Evolutionary conservation across 1,140 invertebrate genomes (phyloP).

Genomic region (Cardiocondyla obscurior): DNA sequence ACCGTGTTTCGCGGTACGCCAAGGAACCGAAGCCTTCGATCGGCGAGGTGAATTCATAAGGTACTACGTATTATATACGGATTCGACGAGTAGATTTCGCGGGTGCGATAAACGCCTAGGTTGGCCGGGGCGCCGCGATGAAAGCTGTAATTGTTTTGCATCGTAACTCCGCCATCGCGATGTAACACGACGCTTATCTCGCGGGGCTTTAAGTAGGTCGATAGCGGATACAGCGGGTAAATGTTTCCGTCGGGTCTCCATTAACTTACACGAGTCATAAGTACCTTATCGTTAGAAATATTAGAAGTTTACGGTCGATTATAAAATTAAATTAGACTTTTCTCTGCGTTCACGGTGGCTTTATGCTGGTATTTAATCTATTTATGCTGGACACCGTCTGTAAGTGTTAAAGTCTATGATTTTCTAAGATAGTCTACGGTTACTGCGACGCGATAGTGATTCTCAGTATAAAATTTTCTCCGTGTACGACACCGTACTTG

Average conservation of each 20-base stretch:
- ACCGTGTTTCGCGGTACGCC: slow-evolving; percentile 17
- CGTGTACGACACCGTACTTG: background rate
- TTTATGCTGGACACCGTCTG: no score
- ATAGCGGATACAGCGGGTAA: background rate
- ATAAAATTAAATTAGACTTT: no score
- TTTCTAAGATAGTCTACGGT: no score
- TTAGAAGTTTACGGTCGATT: no score
- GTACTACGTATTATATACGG: no score
- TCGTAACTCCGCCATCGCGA: background rate
- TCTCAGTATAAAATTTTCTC: no score
- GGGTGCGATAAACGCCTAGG: background rate
- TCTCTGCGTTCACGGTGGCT: no score
- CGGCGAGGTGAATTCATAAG: slow-evolving; percentile 9
- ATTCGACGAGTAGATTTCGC: background rate
- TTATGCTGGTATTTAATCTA: no score
- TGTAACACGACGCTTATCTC: background rate
- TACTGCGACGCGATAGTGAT: no score
- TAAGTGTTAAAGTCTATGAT: no score
- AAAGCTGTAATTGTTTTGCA: slow-evolving; percentile 25
- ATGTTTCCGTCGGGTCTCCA: background rate
- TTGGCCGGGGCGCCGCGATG: background rate
- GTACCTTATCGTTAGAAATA: no score
- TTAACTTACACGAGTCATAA: background rate
- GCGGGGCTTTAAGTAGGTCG: background rate
- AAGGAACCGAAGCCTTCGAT: slow-evolving; percentile 38